A percentile compares a stretch with the other conserved stretches of the same genome.
phyloP scores from a whole-genome alignment of 2,888 invertebrate species.

The Andrena fulva region DNA sequence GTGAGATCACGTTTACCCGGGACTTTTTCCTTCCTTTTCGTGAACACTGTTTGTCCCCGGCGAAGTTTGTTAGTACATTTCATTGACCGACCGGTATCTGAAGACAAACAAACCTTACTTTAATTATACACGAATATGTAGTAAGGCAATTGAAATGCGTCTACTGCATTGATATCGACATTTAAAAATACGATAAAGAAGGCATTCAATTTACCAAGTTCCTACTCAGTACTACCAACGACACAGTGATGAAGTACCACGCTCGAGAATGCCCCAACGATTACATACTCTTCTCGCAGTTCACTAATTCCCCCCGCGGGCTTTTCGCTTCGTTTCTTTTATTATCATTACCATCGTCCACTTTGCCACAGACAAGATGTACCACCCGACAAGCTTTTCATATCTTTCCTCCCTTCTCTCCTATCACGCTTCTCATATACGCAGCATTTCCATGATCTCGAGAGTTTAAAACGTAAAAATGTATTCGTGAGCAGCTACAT shows the following conservation, averaged over 20 bases:
- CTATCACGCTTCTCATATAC: constrained; percentile 48
- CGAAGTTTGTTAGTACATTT: constrained; percentile 21
- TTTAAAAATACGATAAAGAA: constrained; percentile 45
- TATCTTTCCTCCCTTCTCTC: constrained; percentile 1
- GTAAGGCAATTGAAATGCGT: constrained; percentile 52
- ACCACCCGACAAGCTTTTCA: constrained; percentile 24
- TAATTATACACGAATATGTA: constrained; percentile 49
- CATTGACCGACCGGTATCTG: constrained; percentile 5
- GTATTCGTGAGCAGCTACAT: constrained; percentile 53
- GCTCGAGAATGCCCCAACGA: constrained; percentile 63
- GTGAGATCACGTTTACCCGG: constrained; percentile 12
- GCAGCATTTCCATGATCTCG: constrained; percentile 59
- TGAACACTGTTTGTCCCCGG: constrained; percentile 9
- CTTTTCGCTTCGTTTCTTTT: constrained; percentile 24
- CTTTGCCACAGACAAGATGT: constrained; percentile 48
- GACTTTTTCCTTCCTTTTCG: constrained; percentile 12
- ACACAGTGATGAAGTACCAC: constrained; percentile 27
- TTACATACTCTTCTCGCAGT: constrained; percentile 29
- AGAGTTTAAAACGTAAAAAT: constrained; percentile 59
- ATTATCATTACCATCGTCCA: constrained; percentile 32
- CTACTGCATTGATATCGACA: constrained; percentile 39
- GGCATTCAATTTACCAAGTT: constrained; percentile 41
- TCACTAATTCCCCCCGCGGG: neutral
- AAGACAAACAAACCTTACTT: constrained; percentile 40
- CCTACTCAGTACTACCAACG: constrained; percentile 50